Conservation (phyloP, 1,140 invertebrate species). For the Euglossa dilemma region DNA sequence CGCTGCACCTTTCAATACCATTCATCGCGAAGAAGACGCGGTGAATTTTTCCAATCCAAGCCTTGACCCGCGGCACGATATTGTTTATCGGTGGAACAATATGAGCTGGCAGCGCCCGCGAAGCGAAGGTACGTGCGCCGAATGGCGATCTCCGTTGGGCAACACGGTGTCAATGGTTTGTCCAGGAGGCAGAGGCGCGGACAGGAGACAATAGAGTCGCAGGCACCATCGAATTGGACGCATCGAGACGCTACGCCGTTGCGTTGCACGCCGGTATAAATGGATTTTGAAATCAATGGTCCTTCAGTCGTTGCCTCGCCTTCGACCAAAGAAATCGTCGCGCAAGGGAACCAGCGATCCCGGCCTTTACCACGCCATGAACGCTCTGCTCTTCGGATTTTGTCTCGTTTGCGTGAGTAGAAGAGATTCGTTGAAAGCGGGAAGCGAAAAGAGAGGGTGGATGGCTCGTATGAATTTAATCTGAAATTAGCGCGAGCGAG, state of each 20-base stretch:
- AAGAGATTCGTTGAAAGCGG: not conserved
- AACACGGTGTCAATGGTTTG: slow-evolving; percentile 69
- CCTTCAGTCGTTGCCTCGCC: slow-evolving; percentile 57
- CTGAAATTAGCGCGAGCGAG: not conserved
- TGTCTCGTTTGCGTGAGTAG: slow-evolving; percentile 69
- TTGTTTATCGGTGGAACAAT: slow-evolving; percentile 57
- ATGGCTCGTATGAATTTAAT: no score
- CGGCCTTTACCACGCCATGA: slow-evolving; percentile 41
- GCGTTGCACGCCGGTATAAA: slow-evolving; percentile 67
- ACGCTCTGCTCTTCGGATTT: slow-evolving; percentile 42
- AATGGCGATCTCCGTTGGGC: slow-evolving; percentile 62
- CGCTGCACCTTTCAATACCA: not conserved
- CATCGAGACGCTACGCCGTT: slow-evolving; percentile 57
- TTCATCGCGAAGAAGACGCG: not conserved
- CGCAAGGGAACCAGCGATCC: not conserved
- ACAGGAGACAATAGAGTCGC: slow-evolving; percentile 57
- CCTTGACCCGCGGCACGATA: slow-evolving; percentile 61
- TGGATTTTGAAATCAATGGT: slow-evolving; percentile 65
- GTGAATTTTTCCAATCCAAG: slow-evolving; percentile 28
- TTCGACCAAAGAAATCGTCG: slow-evolving; percentile 18
- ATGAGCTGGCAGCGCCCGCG: slow-evolving; percentile 50
- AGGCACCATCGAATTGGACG: slow-evolving; percentile 46
- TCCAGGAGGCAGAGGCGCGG: slow-evolving; percentile 60
- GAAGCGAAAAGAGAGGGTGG: not conserved
- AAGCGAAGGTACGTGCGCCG: slow-evolving; percentile 65